Evolutionary conservation across 2,888 invertebrate species (phyloP).

Genomic region (Eustalomyia histrio): DNA sequence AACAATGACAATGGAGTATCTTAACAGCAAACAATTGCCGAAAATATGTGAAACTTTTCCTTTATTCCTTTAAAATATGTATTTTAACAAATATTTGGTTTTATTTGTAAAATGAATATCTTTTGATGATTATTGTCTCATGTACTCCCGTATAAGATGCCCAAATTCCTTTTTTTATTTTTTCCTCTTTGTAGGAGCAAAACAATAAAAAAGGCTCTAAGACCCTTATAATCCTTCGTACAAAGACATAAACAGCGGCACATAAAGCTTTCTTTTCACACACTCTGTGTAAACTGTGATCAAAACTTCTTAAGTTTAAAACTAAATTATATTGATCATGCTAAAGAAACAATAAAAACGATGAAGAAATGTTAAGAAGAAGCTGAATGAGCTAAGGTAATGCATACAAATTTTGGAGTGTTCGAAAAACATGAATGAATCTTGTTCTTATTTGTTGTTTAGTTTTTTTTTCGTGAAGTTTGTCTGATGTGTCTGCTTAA

Average conservation of each 20-base stretch:
- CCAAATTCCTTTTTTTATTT: not conserved
- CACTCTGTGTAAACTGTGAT: constrained; percentile 5
- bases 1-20: constrained; percentile 30
- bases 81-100: constrained; percentile 43
- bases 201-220: constrained; percentile 31
- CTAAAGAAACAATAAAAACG: constrained; percentile 41
- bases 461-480: constrained; percentile 10
- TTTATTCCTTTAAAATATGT: constrained; percentile 35
- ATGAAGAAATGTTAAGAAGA: constrained; percentile 3
- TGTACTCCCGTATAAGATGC: constrained; percentile 10
- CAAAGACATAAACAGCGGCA: constrained; percentile 34
- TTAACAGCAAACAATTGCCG: constrained; percentile 25
- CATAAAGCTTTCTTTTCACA: constrained; percentile 27
- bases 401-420: constrained; percentile 38
- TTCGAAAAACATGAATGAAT: constrained; percentile 76
- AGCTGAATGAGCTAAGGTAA: constrained; percentile 7
- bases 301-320: constrained; percentile 25
- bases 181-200: constrained; percentile 1
- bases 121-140: constrained; percentile 44
- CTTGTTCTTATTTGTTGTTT: constrained; percentile 68
- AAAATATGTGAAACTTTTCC: constrained; percentile 56
- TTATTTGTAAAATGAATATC: constrained; percentile 28
- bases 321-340: constrained; percentile 36
- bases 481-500: constrained; percentile 67
- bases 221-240: constrained; percentile 61